These are phyloP conservation scores for Platyscapa corneri DNA, from an alignment of 1,140 invertebrate species.

Conservation along the genomic window DNA sequence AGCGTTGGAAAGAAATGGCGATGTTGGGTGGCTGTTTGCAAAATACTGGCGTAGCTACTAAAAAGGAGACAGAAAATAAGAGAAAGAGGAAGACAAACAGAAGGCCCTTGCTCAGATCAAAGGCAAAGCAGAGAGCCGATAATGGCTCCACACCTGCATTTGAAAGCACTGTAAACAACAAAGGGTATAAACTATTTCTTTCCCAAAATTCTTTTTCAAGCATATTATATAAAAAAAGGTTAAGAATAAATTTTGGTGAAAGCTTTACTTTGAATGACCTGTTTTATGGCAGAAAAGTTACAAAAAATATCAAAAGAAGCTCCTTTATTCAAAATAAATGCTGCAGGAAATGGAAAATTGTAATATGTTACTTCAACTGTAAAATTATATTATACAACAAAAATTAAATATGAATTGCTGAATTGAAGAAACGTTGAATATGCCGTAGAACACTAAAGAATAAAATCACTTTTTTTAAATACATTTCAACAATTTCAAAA, in stretches of 20 bases:
- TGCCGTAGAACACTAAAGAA: neutral
- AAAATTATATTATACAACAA: neutral
- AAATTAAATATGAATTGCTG: neutral
- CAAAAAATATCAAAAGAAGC: neutral
- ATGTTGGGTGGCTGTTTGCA: neutral
- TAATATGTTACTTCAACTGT: neutral
- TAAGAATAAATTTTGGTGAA: slow-evolving; percentile 21
- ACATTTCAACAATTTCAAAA: too few relatives aligned
- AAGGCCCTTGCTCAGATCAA: neutral
- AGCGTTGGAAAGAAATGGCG: slow-evolving; percentile 12
- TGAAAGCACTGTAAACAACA: slow-evolving; percentile 21
- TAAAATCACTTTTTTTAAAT: neutral
- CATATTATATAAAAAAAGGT: neutral
- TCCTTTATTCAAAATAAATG: neutral
- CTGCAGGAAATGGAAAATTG: neutral
- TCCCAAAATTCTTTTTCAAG: neutral
- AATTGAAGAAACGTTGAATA: neutral
- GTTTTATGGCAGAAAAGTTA: neutral
- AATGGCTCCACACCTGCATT: slow-evolving; percentile 13
- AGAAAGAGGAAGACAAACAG: neutral
- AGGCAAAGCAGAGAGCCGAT: slow-evolving; percentile 18
- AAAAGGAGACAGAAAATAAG: neutral
- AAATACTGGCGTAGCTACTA: slow-evolving; percentile 12
- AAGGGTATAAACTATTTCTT: slow-evolving; percentile 37
- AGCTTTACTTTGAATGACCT: neutral